Percentiles rank a stretch among this genome's conserved stretches.
phyloP scores from a whole-genome alignment of 2,797 vertebrate species.

The Scleropages formosus region DNA sequence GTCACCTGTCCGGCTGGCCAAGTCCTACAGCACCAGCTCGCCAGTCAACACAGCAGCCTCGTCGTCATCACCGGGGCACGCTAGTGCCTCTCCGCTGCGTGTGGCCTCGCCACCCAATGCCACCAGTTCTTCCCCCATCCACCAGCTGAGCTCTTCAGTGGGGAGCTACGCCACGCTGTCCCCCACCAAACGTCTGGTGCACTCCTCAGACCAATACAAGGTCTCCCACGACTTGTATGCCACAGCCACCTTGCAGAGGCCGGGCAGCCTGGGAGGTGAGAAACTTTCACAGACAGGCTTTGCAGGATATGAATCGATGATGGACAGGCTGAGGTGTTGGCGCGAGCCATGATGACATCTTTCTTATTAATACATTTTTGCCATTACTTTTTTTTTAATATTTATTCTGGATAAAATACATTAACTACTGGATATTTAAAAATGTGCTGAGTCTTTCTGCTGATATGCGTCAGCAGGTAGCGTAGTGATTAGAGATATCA shows the following conservation, averaged over 20 bases:
- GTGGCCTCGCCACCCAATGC: conserved; percentile 86
- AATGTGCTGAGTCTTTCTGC: no score
- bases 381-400: no score
- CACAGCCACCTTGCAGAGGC: conserved; percentile 91
- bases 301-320: no score
- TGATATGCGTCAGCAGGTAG: no score
- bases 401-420: no score
- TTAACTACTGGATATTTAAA: no score
- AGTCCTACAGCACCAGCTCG: conserved; percentile 93
- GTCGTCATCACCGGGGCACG: conserved; percentile 66
- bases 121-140: conserved; percentile 82
- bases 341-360: no score
- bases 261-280: conserved; percentile 92
- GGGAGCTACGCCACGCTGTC: conserved; percentile 96
- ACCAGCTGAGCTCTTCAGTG: conserved; percentile 94
- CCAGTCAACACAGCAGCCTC: conserved; percentile 79
- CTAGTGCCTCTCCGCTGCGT: conserved; percentile 73
- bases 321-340: no score
- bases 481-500: no score
- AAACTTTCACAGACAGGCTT: not conserved
- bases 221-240: conserved; percentile 94
- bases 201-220: conserved; percentile 93
- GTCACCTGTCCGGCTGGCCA: conserved; percentile 85
- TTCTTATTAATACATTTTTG: no score
- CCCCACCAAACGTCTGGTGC: conserved; percentile 91